Evolutionary conservation across 2,888 invertebrate species (phyloP).

Genomic region (Listrodromus nycthemerus): DNA sequence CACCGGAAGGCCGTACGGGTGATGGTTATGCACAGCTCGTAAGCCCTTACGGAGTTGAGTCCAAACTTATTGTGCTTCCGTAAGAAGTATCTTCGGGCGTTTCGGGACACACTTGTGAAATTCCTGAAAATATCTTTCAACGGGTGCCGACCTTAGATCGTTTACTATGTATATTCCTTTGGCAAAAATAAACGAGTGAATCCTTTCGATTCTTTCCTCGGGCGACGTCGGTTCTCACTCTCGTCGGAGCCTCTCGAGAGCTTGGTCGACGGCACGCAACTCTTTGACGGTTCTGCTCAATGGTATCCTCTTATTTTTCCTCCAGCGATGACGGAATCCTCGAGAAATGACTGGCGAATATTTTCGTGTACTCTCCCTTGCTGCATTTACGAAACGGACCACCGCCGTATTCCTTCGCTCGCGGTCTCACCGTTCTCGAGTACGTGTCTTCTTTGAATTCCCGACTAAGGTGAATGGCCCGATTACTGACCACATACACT

Average conservation of each 20-base stretch:
- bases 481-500: too few species aligned
- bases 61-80: not conserved
- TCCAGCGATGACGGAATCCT: constrained; percentile 6
- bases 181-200: constrained; percentile 40
- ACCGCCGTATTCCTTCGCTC: constrained; percentile 7
- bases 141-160: constrained; percentile 14
- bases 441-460: not conserved
- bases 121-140: constrained; percentile 9
- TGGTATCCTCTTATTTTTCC: constrained; percentile 27
- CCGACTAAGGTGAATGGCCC: too few species aligned
- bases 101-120: not conserved
- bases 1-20: not conserved
- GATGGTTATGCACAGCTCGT: not conserved
- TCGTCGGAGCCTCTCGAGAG: constrained; percentile 30
- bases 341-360: constrained; percentile 53
- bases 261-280: constrained; percentile 41
- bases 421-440: not conserved
- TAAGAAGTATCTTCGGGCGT: constrained; percentile 2
- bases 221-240: not conserved
- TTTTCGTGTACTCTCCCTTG: constrained; percentile 37
- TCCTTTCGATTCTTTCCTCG: constrained; percentile 39
- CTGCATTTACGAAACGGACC: constrained; percentile 29
- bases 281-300: constrained; percentile 26
- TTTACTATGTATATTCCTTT: constrained; percentile 30
- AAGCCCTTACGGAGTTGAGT: not conserved